A percentile compares a stretch with the other conserved stretches of the same genome.
Evolutionary conservation across 2,888 invertebrate species (phyloP).

Genomic region (Calliphora vomitoria): DNA sequence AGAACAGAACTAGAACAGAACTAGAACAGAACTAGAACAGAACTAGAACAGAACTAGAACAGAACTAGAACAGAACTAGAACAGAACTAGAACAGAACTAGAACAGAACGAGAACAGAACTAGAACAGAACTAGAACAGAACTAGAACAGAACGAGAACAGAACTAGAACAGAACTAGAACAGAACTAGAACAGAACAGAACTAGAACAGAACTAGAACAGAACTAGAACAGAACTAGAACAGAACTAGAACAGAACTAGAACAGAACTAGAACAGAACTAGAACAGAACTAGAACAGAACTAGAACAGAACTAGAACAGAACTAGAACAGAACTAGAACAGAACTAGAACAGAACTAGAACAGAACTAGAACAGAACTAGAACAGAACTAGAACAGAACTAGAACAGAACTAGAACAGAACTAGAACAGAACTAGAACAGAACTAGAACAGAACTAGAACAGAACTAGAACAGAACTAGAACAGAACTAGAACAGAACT

Average conservation of each 20-base stretch:
- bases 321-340: background rate
- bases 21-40: background rate
- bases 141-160: background rate
- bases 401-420: no score
- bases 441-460: background rate
- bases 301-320: background rate
- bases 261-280: background rate
- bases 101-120: background rate
- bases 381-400: background rate
- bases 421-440: background rate
- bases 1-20: background rate
- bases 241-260: background rate
- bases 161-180: background rate
- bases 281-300: background rate
- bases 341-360: background rate
- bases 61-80: background rate
- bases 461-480: background rate
- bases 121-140: background rate
- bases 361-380: background rate
- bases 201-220: background rate
- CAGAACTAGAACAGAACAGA: background rate
- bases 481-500: no score
- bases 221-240: background rate
- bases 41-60: background rate
- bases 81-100: background rate